Evolutionary conservation across 2,113 vertebrate genomes (phyloP).

Genomic region (Ardeotis arabs): DNA sequence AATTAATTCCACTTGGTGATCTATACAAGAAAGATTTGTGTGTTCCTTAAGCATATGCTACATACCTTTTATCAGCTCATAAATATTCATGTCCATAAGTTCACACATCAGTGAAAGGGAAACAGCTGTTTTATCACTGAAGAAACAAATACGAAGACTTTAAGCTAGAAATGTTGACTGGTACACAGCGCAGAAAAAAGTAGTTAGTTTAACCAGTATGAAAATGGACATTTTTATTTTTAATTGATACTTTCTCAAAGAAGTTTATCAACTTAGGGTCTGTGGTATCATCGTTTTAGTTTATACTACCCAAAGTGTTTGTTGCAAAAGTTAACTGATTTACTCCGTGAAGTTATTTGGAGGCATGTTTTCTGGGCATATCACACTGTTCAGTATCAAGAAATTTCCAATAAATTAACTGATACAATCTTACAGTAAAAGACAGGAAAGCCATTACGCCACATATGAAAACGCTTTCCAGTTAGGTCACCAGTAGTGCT

Average conservation of each 20-base stretch:
- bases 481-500: background rate
- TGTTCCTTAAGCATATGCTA: constrained; percentile 9
- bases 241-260: background rate
- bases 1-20: background rate
- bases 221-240: background rate
- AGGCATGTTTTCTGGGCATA: background rate
- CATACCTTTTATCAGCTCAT: constrained; percentile 88
- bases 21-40: background rate
- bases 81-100: constrained; percentile 94
- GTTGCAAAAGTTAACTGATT: background rate
- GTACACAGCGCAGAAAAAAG: background rate
- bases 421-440: background rate
- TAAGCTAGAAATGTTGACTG: constrained; percentile 23
- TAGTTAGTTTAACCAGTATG: background rate
- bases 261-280: background rate
- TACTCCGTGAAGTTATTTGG: background rate
- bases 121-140: constrained; percentile 85
- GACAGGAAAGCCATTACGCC: background rate
- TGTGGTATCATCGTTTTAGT: background rate
- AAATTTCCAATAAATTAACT: background rate
- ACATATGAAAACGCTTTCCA: background rate
- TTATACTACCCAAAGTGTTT: background rate
- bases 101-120: constrained; percentile 88
- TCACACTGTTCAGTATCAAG: background rate
- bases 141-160: constrained; percentile 62